Evolutionary conservation across 2,797 vertebrate genomes (phyloP).

Genomic region (Adrianichthys oophorus): DNA sequence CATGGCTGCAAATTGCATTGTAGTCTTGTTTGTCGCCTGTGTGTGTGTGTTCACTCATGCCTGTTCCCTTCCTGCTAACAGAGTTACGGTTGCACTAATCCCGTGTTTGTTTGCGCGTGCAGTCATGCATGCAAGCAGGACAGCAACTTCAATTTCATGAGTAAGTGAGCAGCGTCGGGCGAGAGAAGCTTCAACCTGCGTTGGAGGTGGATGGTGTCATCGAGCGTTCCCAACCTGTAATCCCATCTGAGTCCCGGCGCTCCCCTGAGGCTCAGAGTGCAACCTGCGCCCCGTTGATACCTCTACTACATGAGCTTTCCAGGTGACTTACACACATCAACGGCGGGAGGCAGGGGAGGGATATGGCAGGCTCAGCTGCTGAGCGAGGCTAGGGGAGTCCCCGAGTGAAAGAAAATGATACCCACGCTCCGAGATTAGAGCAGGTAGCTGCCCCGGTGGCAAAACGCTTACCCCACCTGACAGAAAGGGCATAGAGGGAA

Average conservation of each 20-base stretch:
- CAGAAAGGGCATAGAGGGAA: constrained; percentile 1
- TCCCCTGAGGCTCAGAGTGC: too few species aligned
- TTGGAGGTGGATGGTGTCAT: constrained; percentile 53
- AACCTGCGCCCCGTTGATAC: background rate
- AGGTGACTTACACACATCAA: constrained; percentile 68
- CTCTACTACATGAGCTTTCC: constrained; percentile 32
- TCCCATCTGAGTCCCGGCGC: constrained; percentile 65
- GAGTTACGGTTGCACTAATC: background rate
- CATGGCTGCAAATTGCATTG: constrained; percentile 9
- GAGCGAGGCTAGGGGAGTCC: constrained; percentile 19
- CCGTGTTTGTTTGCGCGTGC: constrained; percentile 9
- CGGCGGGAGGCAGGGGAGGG: constrained; percentile 31
- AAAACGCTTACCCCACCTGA: constrained; percentile 21
- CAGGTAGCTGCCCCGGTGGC: constrained; percentile 49
- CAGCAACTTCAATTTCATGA: background rate
- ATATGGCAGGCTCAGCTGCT: constrained; percentile 52
- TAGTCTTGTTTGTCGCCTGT: constrained; percentile 3
- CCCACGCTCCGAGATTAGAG: constrained; percentile 14
- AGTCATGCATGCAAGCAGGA: background rate
- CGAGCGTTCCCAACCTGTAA: constrained; percentile 73
- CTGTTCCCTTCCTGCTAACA: constrained; percentile 3
- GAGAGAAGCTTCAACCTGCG: background rate
- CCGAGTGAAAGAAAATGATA: constrained; percentile 27
- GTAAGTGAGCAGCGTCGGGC: background rate
- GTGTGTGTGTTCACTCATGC: constrained; percentile 12